Evolutionary conservation across 2,888 invertebrate genomes (phyloP), one percentile per base, ranked within the genome.

Genomic region (Resseliella maxima): DNA sequence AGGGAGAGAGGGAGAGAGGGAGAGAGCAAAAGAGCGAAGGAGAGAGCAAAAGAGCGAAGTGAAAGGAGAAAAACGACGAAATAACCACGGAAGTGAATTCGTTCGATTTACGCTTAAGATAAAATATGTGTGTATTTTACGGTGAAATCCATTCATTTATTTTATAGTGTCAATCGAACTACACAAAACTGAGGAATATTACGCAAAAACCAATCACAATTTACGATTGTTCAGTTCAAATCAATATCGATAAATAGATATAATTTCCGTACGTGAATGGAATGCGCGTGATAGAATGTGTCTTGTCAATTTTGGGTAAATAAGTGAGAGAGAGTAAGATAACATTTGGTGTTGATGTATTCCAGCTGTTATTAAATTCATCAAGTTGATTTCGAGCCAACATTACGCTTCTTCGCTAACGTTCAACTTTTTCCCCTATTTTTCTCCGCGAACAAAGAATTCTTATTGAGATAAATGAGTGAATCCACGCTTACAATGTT

Each of bases 201-300:
- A 72, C 35, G 31, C 72, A 72, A 72, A 72, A 72, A 72, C 72
- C 72, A 72, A 72, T 72, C 72, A 72, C 10, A 72, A 72, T 72
- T 72, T 72, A 72, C 72, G 72, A 72, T 72, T 72, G 59, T 59
- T 59, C 59, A 59, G 27, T 24, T 72, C 72, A 31, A 12, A 72
- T 72, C 72, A 72, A 72, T 72, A 72, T 72, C 72, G 72, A 72
- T 72, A 72, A 72, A 72, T 72, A 31, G 72, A 72, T 72, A n/a
- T n/a, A 72, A 72, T 72, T 31, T 72, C 35, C 72, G 72, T 72
- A 35, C 31, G 72, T 72, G 46, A 6, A 18, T 15, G 18, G 15
- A 18, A 15, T 50, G 46, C 24, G 59, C 24, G 24, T 59, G n/a
- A 41, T 12, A 15, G 12, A 15, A 72, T 72, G 15, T 72, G 72